Evolutionary conservation across 2,797 vertebrate genomes (phyloP).

Genomic region (Micromesistius poutassou): DNA sequence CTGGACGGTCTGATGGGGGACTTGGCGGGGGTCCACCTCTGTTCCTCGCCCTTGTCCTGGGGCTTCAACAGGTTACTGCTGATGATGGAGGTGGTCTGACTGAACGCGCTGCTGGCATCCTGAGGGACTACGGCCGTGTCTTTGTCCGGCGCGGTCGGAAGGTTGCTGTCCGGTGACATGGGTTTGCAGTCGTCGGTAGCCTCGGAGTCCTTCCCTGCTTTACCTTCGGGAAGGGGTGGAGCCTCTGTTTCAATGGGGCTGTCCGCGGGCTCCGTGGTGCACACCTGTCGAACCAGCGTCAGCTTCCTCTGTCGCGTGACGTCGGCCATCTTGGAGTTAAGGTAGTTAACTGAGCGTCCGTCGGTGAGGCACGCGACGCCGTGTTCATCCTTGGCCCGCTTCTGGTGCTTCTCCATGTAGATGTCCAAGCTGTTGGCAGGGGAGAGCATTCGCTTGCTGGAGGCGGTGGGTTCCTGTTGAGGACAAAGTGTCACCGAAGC

Average conservation of each 20-base stretch:
- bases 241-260: constrained; percentile 79
- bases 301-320: constrained; percentile 85
- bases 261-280: constrained; percentile 89
- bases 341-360: constrained; percentile 72
- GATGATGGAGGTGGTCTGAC: constrained; percentile 43
- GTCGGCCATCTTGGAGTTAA: constrained; percentile 78
- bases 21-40: constrained; percentile 71
- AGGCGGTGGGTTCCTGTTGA: constrained; percentile 88
- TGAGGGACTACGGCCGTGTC: constrained; percentile 64
- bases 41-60: constrained; percentile 75
- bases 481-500: constrained; percentile 85
- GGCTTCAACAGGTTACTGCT: constrained; percentile 67
- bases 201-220: constrained; percentile 61
- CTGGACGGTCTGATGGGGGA: constrained; percentile 67
- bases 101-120: constrained; percentile 31
- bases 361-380: constrained; percentile 86
- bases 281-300: constrained; percentile 89
- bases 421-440: constrained; percentile 98
- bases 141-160: constrained; percentile 69
- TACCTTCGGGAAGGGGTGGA: constrained; percentile 67
- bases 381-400: constrained; percentile 94
- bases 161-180: constrained; percentile 63
- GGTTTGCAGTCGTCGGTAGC: constrained; percentile 61
- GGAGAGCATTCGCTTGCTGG: constrained; percentile 98
- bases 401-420: constrained; percentile 99